phyloP scores from a whole-genome alignment of 2,797 vertebrate genomes.

The Hyperoplus immaculatus region DNA sequence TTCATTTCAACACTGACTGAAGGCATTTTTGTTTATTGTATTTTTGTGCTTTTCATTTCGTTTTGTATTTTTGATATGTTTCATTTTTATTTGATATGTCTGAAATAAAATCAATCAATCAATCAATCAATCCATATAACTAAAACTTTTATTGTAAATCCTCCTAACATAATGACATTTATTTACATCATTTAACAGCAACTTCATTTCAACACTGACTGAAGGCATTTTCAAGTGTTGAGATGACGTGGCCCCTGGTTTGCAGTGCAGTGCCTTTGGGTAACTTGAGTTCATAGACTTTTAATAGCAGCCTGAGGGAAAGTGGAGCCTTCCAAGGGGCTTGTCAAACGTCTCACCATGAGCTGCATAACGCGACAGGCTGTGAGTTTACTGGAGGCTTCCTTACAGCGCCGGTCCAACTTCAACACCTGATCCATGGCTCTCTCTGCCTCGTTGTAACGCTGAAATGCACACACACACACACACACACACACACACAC shows the following conservation, averaged over 20 bases:
- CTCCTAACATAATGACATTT: background rate
- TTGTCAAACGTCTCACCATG: constrained; percentile 67
- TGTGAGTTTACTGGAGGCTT: constrained; percentile 78
- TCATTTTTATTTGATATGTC: no score
- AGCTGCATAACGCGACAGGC: constrained; percentile 80
- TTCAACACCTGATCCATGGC: constrained; percentile 82
- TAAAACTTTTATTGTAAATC: background rate
- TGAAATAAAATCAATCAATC: no score
- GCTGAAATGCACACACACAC: constrained; percentile 56
- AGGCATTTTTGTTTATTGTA: no score
- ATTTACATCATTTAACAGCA: no score
- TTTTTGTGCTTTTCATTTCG: no score
- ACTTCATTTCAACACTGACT: no score
- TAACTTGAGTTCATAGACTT: no score
- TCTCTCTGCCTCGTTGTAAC: constrained; percentile 79
- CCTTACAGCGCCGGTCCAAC: constrained; percentile 79
- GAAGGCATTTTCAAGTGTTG: no score
- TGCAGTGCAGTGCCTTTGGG: background rate
- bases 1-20: no score
- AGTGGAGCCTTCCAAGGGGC: no score
- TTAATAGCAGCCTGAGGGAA: background rate
- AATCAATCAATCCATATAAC: no score
- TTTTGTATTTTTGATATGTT: no score
- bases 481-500: constrained; percentile 18
- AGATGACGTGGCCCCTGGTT: background rate